Evolutionary conservation across 1,140 invertebrate genomes (phyloP).

Genomic region (Drosophila yakuba): DNA sequence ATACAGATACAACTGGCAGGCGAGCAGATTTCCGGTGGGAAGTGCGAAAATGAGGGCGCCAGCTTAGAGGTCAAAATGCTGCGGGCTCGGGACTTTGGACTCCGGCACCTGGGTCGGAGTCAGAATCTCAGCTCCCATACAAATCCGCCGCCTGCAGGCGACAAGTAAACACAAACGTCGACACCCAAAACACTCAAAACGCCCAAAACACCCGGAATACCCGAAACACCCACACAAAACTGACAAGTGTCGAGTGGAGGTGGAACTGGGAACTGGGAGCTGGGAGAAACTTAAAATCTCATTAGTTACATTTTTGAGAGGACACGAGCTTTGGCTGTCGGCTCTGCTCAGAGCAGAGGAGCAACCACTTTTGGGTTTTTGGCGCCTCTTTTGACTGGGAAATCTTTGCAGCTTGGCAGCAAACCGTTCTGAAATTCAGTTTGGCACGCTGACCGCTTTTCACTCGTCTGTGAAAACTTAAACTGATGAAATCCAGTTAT

Average conservation of each 20-base stretch:
- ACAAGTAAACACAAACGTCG: conserved; percentile 50
- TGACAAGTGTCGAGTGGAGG: conserved; percentile 1
- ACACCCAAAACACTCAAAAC: conserved; percentile 29
- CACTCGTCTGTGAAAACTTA: conserved; percentile 20
- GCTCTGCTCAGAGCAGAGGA: conserved; percentile 9
- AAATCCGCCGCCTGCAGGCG: conserved; percentile 48
- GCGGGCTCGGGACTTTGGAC: conserved; percentile 27
- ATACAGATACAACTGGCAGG: conserved; percentile 16
- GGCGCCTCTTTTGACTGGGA: conserved; percentile 9
- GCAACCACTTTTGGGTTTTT: conserved; percentile 16
- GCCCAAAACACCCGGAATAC: neutral
- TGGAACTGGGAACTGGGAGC: neutral
- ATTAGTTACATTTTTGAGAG: conserved; percentile 54
- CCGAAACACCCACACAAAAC: conserved; percentile 14
- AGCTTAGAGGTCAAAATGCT: conserved; percentile 39
- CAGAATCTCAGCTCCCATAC: conserved; percentile 7
- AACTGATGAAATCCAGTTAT: conserved; percentile 28
- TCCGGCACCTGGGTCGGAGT: conserved; percentile 29
- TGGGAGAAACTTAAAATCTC: conserved; percentile 51
- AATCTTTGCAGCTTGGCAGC: conserved; percentile 10
- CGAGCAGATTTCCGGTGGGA: conserved; percentile 6
- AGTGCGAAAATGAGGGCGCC: conserved; percentile 15
- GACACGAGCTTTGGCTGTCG: conserved; percentile 38
- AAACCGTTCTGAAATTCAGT: conserved; percentile 3
- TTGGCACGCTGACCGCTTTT: conserved; percentile 11